Evolutionary conservation across 1,140 invertebrate genomes (phyloP), one percentile per base, ranked within the genome.

Genomic region (Drosophila equinoxialis): DNA sequence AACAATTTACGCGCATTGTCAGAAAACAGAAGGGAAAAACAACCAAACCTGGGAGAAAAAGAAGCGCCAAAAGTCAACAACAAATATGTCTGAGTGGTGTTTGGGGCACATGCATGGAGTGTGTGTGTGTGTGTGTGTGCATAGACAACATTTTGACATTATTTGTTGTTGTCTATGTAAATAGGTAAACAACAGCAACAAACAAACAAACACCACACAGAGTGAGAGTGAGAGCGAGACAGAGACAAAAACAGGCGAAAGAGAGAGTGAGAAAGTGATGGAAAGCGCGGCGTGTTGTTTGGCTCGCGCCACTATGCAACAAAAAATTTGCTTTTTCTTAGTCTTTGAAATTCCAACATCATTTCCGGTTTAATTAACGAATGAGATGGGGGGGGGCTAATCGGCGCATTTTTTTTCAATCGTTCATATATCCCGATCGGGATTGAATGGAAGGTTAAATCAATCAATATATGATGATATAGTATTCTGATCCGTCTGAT

Each of bases 141-240:
- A 79, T 83, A 74, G 57, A 68, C 71, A 71, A 68, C 65, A 65
- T 35, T 67, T 85, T 63, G 68, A 80, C 73, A 79, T 66, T 80
- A 79, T 83, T 83, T 89, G 79, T 69, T 86, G 77, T 89, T 76
- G 83, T 79, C 79, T 79, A 70, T 74, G 83, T 71, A 86, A 86
- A 86, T 83, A 89, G 83, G 71, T 80, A 77, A 77, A 77, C 84
- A 87, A 82, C 77, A 68, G 63, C 23, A 62, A 59, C 42, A 71
- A 71, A 76, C 54, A 77, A 69, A 64, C 66, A 82, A 82, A 83
- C 45, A 83, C 41, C 45, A 14, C 41, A 45, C 60, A 42, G 62
- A 73, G 67, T 68, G 61, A 76, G 65, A 48, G 3, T n/a, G 17
- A 42, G 62, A 73, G 67, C 65, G 61, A 76, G 65, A 48, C 8